Percentiles rank a stretch among this genome's conserved stretches.
Conservation (phyloP, 2,888 invertebrate species). For the Conistra vaccinii region DNA sequence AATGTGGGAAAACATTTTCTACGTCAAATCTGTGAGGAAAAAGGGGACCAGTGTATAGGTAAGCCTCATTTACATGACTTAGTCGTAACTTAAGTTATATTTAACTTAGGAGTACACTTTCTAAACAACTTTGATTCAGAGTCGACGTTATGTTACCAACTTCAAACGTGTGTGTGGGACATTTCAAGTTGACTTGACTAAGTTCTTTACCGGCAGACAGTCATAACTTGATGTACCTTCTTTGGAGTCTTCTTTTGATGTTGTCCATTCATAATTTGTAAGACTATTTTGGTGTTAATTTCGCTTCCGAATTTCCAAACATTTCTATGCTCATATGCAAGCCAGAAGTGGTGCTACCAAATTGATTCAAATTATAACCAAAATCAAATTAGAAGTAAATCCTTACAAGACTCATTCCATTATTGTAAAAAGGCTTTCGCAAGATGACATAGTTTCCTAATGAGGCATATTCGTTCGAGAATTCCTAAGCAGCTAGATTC, state of each 20-base stretch:
- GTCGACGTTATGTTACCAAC: slow-evolving; percentile 44
- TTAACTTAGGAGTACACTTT: slow-evolving; percentile 57
- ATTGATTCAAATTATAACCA: background rate
- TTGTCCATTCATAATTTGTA: background rate
- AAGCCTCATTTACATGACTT: slow-evolving; percentile 66
- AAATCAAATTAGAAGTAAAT: slow-evolving; percentile 10
- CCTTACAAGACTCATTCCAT: background rate
- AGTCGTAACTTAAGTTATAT: slow-evolving; percentile 56
- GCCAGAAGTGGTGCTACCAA: background rate
- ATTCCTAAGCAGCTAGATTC: background rate
- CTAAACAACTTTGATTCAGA: slow-evolving; percentile 63
- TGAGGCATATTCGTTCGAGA: background rate
- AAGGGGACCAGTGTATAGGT: slow-evolving; percentile 84
- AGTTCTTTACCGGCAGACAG: slow-evolving; percentile 20
- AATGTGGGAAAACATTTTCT: slow-evolving; percentile 86
- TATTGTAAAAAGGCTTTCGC: background rate
- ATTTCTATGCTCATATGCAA: background rate
- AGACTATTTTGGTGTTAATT: background rate
- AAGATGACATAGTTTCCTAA: background rate
- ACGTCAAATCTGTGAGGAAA: slow-evolving; percentile 88
- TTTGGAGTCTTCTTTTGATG: background rate
- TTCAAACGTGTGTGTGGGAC: slow-evolving; percentile 46
- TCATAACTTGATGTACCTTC: slow-evolving; percentile 8
- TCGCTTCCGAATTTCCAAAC: background rate
- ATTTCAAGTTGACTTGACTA: slow-evolving; percentile 31